Base-by-base conservation (phyloP, 2,888 invertebrate species). In the Diadegma fenestrale region DNA sequence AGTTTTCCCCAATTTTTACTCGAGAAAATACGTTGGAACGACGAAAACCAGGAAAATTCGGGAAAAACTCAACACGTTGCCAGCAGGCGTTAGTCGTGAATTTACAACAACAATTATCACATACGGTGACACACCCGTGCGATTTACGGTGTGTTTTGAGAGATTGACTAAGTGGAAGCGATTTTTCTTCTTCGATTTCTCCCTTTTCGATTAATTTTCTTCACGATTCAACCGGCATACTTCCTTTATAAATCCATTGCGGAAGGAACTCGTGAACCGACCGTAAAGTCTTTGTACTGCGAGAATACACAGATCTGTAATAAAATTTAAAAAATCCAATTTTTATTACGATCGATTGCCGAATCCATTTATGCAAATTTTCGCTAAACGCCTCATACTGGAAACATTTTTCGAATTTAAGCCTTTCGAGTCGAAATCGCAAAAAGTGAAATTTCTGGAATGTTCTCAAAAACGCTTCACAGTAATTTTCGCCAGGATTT, bases 271-370 rank as follows among this genome's bases (percentile, higher is more conserved):
- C 96, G 96, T 91, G 97, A 97, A 90, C 97, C 97, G 90, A 97
- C 97, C 86, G 97, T 97, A 94, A 98, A 98, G 95, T 98, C 98
- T 95, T 98, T 98, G 94, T 98, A 98, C 94, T 98, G 98, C 80
- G 98, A 98, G 94, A 98, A 98, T 85, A 98, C 98, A 90, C 97
- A 97, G 90, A 98, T 97, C 98, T 98, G 95, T 89, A 96, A 51
- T 2, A 96, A 91, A n/a, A n/a, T n/a, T n/a, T 6, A 89, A 91
- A 88, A 88, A 85, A 83, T 77, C 86, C 54, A 12, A 58, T 58
- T 26, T 58, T 14, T 8, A 19, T 19, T 19, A 19, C 19, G 19
- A 19, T 8, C 7, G 19, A 51, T 51, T 51, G 2, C 19, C 5
- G 33, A 5, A 6, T 33, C 6, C 5, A 33, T 6, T 33, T 33